A percentile compares a stretch with the other conserved stretches of the same genome.
These are phyloP conservation scores for Takifugu ocellatus DNA, from an alignment of 2,797 vertebrate species.

Conservation along the genomic window DNA sequence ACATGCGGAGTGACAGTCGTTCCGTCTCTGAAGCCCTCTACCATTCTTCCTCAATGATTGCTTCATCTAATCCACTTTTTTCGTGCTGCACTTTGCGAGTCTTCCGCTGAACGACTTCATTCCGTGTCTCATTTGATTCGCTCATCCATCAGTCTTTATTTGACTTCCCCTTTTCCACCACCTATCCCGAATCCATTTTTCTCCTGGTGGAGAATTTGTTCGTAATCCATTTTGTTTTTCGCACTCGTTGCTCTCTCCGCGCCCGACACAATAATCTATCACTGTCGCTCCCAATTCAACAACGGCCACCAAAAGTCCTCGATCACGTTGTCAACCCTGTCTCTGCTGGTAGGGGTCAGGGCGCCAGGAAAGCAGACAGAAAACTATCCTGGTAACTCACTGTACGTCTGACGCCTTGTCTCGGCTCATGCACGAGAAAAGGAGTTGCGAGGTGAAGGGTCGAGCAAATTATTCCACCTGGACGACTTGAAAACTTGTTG, in stretches of 20 bases:
- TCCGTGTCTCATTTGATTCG: constrained; percentile 23
- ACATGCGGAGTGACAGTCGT: constrained; percentile 4
- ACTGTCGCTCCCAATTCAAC: constrained; percentile 37
- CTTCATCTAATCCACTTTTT: constrained; percentile 32
- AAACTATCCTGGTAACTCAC: no score
- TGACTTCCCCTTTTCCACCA: neutral
- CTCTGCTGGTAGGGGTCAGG: neutral
- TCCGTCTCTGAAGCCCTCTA: constrained; percentile 11
- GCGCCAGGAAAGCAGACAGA: neutral
- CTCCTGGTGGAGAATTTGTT: constrained; percentile 11
- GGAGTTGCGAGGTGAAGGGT: no score
- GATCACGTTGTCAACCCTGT: no score
- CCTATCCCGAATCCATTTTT: neutral
- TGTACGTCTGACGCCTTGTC: no score
- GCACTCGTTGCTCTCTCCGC: constrained; percentile 3
- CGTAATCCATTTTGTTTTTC: constrained; percentile 32
- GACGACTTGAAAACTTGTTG: no score
- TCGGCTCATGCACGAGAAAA: no score
- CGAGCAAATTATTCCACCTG: no score
- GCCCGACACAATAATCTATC: constrained; percentile 9
- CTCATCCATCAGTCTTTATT: constrained; percentile 25
- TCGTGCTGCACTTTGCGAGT: neutral
- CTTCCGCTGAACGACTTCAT: constrained; percentile 12
- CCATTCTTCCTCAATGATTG: constrained; percentile 17
- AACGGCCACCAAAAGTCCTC: constrained; percentile 3